A percentile compares a stretch with the other conserved stretches of the same genome.
Evolutionary conservation across 2,888 invertebrate species (phyloP).

Genomic region (Orthonychiurus folsomi): DNA sequence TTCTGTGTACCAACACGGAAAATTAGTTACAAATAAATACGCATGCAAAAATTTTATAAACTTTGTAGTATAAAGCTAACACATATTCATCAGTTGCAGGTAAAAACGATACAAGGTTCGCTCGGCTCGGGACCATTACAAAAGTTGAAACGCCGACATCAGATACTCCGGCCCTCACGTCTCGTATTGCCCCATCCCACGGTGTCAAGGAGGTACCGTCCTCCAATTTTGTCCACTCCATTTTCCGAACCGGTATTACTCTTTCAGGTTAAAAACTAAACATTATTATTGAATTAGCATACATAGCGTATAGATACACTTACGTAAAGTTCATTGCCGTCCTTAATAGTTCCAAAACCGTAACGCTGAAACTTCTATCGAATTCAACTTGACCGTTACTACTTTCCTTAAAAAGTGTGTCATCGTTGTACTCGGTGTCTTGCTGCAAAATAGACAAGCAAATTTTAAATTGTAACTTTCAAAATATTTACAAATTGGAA

Average conservation of each 20-base stretch:
- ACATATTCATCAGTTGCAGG: slow-evolving; percentile 31
- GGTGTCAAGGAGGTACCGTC: slow-evolving; percentile 19
- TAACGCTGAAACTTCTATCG: slow-evolving; percentile 27
- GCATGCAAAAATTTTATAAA: background rate
- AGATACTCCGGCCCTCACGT: slow-evolving; percentile 18
- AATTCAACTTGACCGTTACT: slow-evolving; percentile 15
- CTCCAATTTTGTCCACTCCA: slow-evolving; percentile 9
- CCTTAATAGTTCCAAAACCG: slow-evolving; percentile 24
- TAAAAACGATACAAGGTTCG: slow-evolving; percentile 23
- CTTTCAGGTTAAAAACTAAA: background rate
- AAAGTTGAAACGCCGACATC: slow-evolving; percentile 29
- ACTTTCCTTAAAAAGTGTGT: slow-evolving; percentile 21
- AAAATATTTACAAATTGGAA: background rate
- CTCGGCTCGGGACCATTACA: slow-evolving; percentile 21
- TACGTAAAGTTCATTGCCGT: slow-evolving; percentile 31
- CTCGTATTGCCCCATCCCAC: slow-evolving; percentile 23
- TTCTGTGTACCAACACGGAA: slow-evolving; percentile 16
- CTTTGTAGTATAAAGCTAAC: slow-evolving; percentile 13
- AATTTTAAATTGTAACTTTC: slow-evolving; percentile 8
- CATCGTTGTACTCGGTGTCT: slow-evolving; percentile 29
- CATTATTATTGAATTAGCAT: background rate
- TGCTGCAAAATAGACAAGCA: slow-evolving; percentile 19
- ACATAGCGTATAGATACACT: slow-evolving; percentile 9
- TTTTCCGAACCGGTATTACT: slow-evolving; percentile 13
- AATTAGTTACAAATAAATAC: background rate